A percentile compares a stretch with the other conserved stretches of the same genome.
Evolutionary conservation across 1,140 invertebrate genomes (phyloP).

Genomic region (Drosophila erecta): DNA sequence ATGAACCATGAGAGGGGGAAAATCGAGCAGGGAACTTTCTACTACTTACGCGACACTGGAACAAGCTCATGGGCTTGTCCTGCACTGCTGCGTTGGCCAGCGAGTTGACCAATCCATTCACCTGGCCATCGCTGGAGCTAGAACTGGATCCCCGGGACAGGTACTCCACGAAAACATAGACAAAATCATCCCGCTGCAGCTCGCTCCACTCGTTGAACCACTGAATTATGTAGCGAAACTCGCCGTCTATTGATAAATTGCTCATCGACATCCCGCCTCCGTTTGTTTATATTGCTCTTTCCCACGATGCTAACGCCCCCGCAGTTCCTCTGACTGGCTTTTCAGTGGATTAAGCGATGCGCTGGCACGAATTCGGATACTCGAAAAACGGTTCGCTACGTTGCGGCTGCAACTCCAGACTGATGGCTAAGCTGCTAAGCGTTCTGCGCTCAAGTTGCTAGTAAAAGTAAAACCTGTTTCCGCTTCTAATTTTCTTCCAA

Average conservation of each 20-base stretch:
- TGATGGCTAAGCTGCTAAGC: slow-evolving; percentile 21
- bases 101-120: slow-evolving; percentile 90
- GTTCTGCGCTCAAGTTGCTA: slow-evolving; percentile 54
- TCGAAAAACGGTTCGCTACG: slow-evolving; percentile 8
- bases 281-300: slow-evolving; percentile 34
- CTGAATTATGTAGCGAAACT: slow-evolving; percentile 91
- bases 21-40: slow-evolving; percentile 1
- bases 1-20: slow-evolving; percentile 24
- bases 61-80: slow-evolving; percentile 92
- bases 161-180: slow-evolving; percentile 90
- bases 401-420: slow-evolving; percentile 33
- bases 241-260: slow-evolving; percentile 86
- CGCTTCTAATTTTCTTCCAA: slow-evolving; percentile 59
- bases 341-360: slow-evolving; percentile 11
- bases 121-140: slow-evolving; percentile 84
- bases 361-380: slow-evolving; percentile 6
- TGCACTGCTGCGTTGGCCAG: slow-evolving; percentile 88
- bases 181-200: slow-evolving; percentile 93
- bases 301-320: slow-evolving; percentile 36
- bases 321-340: slow-evolving; percentile 18
- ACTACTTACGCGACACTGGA: slow-evolving; percentile 91
- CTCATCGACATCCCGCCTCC: slow-evolving; percentile 68
- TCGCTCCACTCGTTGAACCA: slow-evolving; percentile 96
- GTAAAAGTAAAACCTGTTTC: slow-evolving; percentile 58
- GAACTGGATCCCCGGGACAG: slow-evolving; percentile 85